Percentiles rank a stretch among this genome's conserved stretches.
Conservation (phyloP, 2,797 vertebrate genomes). For the Capromys pilorides region DNA sequence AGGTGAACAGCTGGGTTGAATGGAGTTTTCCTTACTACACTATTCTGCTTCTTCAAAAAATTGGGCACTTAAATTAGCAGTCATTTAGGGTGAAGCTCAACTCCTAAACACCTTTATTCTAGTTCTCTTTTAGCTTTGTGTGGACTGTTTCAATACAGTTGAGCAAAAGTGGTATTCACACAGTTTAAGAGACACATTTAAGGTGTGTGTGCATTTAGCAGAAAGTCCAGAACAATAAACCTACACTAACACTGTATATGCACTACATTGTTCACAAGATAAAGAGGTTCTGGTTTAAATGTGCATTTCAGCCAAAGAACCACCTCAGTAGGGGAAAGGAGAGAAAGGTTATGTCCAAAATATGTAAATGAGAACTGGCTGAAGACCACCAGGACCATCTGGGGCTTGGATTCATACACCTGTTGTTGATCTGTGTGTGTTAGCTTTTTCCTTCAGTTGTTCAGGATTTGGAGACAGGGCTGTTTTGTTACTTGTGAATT, state of each 20-base stretch:
- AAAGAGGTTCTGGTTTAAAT: conserved; percentile 30
- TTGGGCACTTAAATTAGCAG: neutral
- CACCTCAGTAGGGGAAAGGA: neutral
- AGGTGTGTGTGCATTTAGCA: neutral
- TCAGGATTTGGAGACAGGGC: neutral
- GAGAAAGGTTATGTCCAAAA: conserved; percentile 5
- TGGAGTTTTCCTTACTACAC: neutral
- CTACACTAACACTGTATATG: neutral
- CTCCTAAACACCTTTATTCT: neutral
- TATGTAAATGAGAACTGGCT: conserved; percentile 64
- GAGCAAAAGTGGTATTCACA: neutral
- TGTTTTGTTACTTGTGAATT: neutral
- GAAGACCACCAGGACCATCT: conserved; percentile 50
- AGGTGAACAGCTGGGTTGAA: too few species aligned
- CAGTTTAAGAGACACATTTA: neutral
- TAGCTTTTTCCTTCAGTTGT: neutral
- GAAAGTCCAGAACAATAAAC: neutral
- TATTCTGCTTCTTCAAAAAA: neutral
- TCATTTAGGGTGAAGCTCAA: neutral
- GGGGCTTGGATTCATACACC: neutral
- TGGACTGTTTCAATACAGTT: neutral
- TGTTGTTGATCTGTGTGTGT: neutral
- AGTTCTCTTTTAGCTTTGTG: neutral
- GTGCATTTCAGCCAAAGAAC: neutral
- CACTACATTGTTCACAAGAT: neutral